Conservation (phyloP, 2,797 vertebrate genomes). For the Acanthornis magna region DNA sequence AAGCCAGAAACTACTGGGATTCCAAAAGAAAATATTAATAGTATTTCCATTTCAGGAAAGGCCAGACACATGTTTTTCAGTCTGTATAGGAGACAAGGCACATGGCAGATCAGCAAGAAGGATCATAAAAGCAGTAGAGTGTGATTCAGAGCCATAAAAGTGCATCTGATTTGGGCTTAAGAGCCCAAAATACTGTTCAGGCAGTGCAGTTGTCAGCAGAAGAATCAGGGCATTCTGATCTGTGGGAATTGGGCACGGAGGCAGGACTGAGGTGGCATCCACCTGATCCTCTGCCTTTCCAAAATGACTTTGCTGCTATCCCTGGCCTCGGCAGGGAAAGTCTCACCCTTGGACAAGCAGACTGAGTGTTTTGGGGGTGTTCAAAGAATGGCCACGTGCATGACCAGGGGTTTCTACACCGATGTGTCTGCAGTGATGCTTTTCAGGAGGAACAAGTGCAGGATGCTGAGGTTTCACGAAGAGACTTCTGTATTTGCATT, state of each 20-base stretch:
- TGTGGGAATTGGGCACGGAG: neutral
- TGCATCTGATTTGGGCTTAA: neutral
- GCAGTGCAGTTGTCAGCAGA: neutral
- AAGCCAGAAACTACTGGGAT: neutral
- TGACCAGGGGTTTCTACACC: neutral
- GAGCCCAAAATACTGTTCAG: neutral
- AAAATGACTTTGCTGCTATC: neutral
- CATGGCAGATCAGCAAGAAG: neutral
- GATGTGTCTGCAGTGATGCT: neutral
- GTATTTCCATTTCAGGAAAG: neutral
- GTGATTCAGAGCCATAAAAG: neutral
- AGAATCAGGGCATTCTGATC: neutral
- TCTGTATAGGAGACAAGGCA: neutral
- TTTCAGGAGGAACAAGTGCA: neutral
- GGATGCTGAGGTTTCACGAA: neutral
- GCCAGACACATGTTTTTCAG: neutral
- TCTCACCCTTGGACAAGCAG: neutral
- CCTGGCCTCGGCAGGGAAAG: neutral
- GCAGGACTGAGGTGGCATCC: neutral
- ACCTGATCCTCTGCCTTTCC: neutral
- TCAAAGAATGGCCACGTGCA: accelerated
- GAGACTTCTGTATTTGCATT: neutral
- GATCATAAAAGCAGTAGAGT: neutral
- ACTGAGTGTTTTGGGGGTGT: neutral
- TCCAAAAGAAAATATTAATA: neutral